A percentile compares a stretch with the other conserved stretches of the same genome.
phyloP scores from a whole-genome alignment of 53 echinoderm and acorn worm species.

The Apostichopus leukothele region DNA sequence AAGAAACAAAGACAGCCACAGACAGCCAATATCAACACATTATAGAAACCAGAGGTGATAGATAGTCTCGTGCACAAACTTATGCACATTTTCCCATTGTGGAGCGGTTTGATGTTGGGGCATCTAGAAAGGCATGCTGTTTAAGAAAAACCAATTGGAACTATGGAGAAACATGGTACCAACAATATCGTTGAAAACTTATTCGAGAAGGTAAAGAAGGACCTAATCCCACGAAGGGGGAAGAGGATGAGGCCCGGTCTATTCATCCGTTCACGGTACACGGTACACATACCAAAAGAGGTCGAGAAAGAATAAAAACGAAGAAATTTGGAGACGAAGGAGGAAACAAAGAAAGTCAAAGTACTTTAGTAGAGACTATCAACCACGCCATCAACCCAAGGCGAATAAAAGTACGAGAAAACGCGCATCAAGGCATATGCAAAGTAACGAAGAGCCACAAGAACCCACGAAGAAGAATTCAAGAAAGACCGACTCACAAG shows the following conservation, averaged over 20 bases:
- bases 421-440: not conserved
- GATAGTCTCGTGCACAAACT: not conserved
- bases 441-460: not conserved
- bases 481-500: not conserved
- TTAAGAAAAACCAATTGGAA: no score
- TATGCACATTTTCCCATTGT: not conserved
- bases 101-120: constrained; percentile 15
- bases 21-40: no score
- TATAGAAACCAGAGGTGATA: not conserved
- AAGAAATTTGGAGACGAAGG: not conserved
- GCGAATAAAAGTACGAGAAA: not conserved
- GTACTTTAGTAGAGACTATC: not conserved
- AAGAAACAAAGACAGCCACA: no score
- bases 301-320: not conserved
- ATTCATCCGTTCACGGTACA: not conserved
- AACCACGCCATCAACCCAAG: no score
- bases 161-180: not conserved
- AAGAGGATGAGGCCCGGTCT: not conserved
- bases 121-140: not conserved
- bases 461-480: not conserved
- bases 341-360: not conserved
- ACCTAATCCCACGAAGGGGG: not conserved
- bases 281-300: not conserved
- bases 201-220: constrained; percentile 2
- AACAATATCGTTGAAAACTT: constrained; percentile 23